Evolutionary conservation across 2,888 invertebrate species (phyloP), one percentile per base, ranked within the genome.

Genomic region (Malthinus flaveolus): DNA sequence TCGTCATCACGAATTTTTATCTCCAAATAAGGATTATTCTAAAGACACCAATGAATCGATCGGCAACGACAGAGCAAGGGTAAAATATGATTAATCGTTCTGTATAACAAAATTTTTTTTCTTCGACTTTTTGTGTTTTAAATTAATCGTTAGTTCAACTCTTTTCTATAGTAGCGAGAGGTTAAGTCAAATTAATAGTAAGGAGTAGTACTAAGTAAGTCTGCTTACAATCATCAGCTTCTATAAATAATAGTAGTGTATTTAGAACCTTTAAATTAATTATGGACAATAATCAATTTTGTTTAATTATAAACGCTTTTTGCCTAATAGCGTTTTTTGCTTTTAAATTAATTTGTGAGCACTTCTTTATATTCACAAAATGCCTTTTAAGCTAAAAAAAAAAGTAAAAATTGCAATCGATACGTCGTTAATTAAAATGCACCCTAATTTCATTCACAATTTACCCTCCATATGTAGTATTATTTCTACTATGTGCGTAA

Each of bases 1-100:
- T 84, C 88, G 89, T 80, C 89, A 90, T 74, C 91, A 92, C 82
- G 91, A 91, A 78, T 85, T 91, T 73, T 87, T 92, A 68, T 80
- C 79, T 69, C 78, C 82, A 75, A 87, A 88, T 72, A 86, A 85
- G 69, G 83, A 81, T 63, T 82, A 81, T 69, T 83, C 83, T 70
- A 84, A 85, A 73, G 78, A 81, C 76, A 73, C 83, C 78, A 69
- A 84, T 78, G 78, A 84, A 80, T 80, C 79, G 56, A 77, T 83
- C 46, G 82, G 82, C 67, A 79, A 79, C 65, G 87, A 87, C 70
- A 84, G 89, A 75, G 87, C 88, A 66, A 83, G 87, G 84, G 88
- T 88, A 77, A 81, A 75, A 60, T 60, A 44, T 53, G 52, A 50
- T 42, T 49, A 45, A 46, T 36, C 47, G 49, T 52, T 55, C 23